These are phyloP conservation scores for Pampusana beccarii DNA, from an alignment of 2,113 vertebrate species.

Conservation along the genomic window DNA sequence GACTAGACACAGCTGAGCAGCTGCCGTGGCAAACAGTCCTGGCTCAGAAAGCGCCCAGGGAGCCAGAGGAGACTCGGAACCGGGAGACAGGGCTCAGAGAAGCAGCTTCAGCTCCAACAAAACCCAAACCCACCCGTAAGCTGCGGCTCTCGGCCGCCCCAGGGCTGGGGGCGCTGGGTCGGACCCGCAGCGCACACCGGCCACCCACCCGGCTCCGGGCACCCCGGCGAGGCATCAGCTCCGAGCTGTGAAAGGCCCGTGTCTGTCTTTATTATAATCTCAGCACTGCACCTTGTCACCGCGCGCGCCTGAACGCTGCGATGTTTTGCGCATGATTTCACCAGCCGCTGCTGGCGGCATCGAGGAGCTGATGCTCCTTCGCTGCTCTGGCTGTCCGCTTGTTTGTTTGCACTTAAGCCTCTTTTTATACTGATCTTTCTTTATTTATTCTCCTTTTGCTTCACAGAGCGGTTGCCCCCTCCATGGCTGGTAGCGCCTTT, in stretches of 20 bases:
- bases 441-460: neutral
- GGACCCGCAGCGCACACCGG: no score
- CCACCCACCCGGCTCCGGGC: neutral
- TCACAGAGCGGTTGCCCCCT: neutral
- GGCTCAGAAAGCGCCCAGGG: neutral
- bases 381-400: neutral
- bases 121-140: fast-evolving
- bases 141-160: no score
- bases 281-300: conserved; percentile 1
- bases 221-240: conserved; percentile 3
- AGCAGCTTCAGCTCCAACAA: neutral
- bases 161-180: no score
- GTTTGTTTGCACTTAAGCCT: neutral
- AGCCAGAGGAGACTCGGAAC: neutral
- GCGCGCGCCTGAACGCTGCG: neutral
- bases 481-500: neutral
- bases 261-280: neutral
- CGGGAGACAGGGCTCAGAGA: neutral
- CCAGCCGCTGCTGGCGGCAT: neutral
- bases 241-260: neutral
- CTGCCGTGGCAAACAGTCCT: neutral
- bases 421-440: neutral
- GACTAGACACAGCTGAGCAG: neutral
- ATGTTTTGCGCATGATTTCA: conserved; percentile 2
- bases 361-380: neutral